Evolutionary conservation across 2,888 invertebrate genomes (phyloP).

Genomic region (Eupithecia pulchellata): DNA sequence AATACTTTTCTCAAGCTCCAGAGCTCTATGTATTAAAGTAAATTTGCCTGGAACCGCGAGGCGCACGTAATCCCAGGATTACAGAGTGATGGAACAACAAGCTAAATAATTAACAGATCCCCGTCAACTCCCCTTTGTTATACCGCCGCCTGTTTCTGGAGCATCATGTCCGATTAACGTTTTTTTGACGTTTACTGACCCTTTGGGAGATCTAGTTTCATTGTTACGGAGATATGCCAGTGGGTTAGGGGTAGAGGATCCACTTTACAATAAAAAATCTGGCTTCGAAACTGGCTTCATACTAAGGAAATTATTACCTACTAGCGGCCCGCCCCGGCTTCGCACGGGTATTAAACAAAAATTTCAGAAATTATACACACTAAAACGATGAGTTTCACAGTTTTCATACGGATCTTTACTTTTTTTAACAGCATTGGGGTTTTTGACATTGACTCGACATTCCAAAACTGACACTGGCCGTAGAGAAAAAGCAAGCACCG

Average conservation of each 20-base stretch:
- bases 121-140: constrained; percentile 26
- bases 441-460: no score
- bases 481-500: no score
- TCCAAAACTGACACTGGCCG: no score
- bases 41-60: constrained; percentile 36
- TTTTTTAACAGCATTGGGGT: no score
- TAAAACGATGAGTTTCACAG: no score
- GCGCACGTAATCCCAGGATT: constrained; percentile 37
- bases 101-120: constrained; percentile 39
- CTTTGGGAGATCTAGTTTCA: constrained; percentile 11
- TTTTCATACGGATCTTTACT: no score
- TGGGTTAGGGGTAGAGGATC: background rate
- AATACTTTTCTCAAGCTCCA: constrained; percentile 20
- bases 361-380: no score
- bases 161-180: constrained; percentile 8
- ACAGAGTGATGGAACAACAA: constrained; percentile 33
- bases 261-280: background rate
- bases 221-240: background rate
- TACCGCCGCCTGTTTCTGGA: constrained; percentile 2
- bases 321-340: no score
- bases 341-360: no score
- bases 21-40: constrained; percentile 39
- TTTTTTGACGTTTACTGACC: background rate
- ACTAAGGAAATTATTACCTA: background rate
- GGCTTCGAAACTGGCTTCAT: background rate